Conservation (phyloP, 2,113 vertebrate species). For the Hemicordylus capensis region DNA sequence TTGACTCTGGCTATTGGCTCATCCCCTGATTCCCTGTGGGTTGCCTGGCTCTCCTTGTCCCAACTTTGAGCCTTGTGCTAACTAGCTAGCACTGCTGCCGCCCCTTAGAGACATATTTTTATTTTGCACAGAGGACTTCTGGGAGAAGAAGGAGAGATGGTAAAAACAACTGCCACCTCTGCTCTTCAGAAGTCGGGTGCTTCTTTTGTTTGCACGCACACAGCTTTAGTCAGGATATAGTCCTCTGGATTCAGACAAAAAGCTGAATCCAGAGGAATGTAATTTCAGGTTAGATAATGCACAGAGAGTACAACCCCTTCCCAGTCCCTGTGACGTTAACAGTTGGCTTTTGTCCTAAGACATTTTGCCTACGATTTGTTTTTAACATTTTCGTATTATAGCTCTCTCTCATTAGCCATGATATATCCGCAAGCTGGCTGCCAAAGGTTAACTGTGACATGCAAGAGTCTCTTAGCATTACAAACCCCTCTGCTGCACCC, state of each 20-base stretch:
- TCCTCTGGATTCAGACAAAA: neutral
- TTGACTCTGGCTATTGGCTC: too few relatives aligned
- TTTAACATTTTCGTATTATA: slow-evolving; percentile 12
- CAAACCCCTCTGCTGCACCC: slow-evolving; percentile 2
- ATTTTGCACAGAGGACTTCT: too few relatives aligned
- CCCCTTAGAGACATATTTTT: too few relatives aligned
- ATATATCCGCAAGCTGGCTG: slow-evolving; percentile 4
- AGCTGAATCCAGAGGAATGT: neutral
- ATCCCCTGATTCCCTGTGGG: too few relatives aligned
- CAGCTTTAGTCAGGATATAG: too few relatives aligned
- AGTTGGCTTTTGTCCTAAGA: neutral
- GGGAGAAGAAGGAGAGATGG: too few relatives aligned
- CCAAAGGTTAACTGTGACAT: slow-evolving; percentile 12
- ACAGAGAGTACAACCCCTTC: neutral
- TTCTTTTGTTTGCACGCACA: too few relatives aligned
- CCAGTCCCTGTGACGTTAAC: neutral
- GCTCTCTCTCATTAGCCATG: slow-evolving; percentile 3
- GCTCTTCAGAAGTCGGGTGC: too few relatives aligned
- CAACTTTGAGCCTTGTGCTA: too few relatives aligned
- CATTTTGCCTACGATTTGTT: neutral
- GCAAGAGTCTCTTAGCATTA: slow-evolving; percentile 19
- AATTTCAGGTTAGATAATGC: neutral
- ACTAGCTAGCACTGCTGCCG: too few relatives aligned
- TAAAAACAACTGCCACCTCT: too few relatives aligned
- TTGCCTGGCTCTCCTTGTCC: too few relatives aligned